A percentile compares a stretch with the other conserved stretches of the same genome.
Conservation (phyloP, 2,888 invertebrate species). For the Tenthredo mesomela region DNA sequence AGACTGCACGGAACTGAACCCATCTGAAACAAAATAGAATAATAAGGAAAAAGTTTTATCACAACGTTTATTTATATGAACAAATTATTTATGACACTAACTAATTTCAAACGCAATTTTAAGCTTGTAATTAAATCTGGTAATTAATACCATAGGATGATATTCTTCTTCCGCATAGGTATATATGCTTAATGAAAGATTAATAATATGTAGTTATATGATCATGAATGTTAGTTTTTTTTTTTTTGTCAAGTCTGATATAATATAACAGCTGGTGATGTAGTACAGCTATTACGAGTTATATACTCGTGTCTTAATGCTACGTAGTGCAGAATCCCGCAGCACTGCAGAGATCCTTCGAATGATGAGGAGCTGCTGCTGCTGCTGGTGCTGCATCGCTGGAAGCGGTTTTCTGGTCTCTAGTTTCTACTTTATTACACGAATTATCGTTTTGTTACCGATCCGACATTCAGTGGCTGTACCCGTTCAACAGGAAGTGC, state of each 20-base stretch:
- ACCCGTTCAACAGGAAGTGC: conserved; percentile 42
- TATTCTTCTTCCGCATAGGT: background rate
- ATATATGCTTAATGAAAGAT: background rate
- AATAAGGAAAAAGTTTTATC: background rate
- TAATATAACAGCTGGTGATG: background rate
- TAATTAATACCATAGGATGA: background rate
- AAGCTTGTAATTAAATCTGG: background rate
- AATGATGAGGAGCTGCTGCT: background rate
- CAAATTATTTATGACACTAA: background rate
- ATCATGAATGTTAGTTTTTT: background rate
- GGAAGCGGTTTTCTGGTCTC: conserved; percentile 1
- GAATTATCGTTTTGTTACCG: conserved; percentile 53
- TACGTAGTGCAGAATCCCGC: background rate
- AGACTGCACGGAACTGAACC: conserved; percentile 68
- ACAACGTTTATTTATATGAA: background rate
- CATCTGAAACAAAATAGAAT: conserved; percentile 72
- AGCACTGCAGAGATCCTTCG: background rate
- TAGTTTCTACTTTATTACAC: conserved; percentile 46
- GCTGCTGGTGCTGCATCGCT: conserved; percentile 17
- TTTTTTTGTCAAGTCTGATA: background rate
- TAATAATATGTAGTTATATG: background rate
- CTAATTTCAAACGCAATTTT: background rate
- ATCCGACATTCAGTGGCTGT: conserved; percentile 30
- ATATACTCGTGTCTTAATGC: background rate
- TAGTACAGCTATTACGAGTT: background rate